Evolutionary conservation across 2,797 vertebrate species (phyloP).

Genomic region (Tiaroga cobitis): DNA sequence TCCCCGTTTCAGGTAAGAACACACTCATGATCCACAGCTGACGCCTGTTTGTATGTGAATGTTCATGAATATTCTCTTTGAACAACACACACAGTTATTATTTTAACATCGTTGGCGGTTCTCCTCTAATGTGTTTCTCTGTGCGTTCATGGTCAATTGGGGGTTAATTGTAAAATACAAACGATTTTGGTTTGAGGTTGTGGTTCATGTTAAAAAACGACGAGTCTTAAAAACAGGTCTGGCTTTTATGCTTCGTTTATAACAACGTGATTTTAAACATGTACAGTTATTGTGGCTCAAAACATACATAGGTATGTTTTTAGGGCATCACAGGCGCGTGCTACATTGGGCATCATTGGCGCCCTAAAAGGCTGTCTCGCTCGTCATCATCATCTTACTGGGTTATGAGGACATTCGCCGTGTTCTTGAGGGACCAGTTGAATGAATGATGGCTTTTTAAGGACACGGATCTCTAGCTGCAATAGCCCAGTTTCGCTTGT

Average conservation of each 20-base stretch:
- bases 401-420: background rate
- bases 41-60: constrained; percentile 28
- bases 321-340: background rate
- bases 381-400: background rate
- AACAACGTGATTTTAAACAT: background rate
- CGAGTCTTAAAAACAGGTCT: background rate
- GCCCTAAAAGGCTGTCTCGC: background rate
- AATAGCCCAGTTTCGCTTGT: background rate
- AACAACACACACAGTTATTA: background rate
- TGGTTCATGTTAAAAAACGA: background rate
- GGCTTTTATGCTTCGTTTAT: background rate
- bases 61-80: background rate
- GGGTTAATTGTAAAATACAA: background rate
- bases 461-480: constrained; percentile 7
- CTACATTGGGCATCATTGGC: background rate
- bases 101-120: too few relatives aligned
- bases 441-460: constrained; percentile 34
- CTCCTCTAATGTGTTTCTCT: background rate
- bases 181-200: background rate
- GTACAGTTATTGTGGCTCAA: background rate
- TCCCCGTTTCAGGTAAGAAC: constrained; percentile 89
- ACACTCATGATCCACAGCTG: constrained; percentile 21
- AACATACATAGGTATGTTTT: background rate
- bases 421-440: constrained; percentile 35
- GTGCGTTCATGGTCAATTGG: background rate